These are phyloP conservation scores for Euschistus heros DNA, from an alignment of 1,140 invertebrate genomes.

Conservation along the genomic window DNA sequence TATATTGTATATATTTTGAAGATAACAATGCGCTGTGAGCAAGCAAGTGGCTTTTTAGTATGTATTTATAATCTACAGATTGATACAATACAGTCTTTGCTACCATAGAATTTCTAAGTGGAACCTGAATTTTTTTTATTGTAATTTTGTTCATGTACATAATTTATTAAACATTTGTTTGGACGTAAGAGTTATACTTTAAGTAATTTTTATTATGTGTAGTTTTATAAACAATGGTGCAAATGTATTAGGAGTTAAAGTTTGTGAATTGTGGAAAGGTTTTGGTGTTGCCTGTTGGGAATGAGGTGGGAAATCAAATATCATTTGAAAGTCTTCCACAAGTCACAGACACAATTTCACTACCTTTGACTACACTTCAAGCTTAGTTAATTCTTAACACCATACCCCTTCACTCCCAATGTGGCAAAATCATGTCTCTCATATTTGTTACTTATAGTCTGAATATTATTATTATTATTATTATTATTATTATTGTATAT, in stretches of 20 bases:
- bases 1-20: conserved; percentile 25
- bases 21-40: conserved; percentile 26
- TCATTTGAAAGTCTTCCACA: conserved; percentile 7
- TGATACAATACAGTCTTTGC: conserved; percentile 14
- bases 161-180: conserved; percentile 13
- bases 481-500: conserved; percentile 13
- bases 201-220: conserved; percentile 4
- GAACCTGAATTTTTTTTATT: not conserved
- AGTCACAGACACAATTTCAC: conserved; percentile 15
- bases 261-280: conserved; percentile 17
- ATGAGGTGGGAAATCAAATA: conserved; percentile 12
- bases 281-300: conserved; percentile 16
- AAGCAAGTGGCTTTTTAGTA: conserved; percentile 28
- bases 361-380: not conserved
- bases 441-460: conserved; percentile 21
- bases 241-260: not conserved
- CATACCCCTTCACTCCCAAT: conserved; percentile 9
- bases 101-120: conserved; percentile 12
- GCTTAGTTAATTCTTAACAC: not conserved
- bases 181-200: conserved; percentile 6
- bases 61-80: conserved; percentile 22
- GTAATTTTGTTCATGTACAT: not conserved
- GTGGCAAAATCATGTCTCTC: conserved; percentile 17
- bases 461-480: conserved; percentile 22
- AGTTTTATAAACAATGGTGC: conserved; percentile 3